Evolutionary conservation across 2,888 invertebrate species (phyloP).

Genomic region (Drosophila lutescens): DNA sequence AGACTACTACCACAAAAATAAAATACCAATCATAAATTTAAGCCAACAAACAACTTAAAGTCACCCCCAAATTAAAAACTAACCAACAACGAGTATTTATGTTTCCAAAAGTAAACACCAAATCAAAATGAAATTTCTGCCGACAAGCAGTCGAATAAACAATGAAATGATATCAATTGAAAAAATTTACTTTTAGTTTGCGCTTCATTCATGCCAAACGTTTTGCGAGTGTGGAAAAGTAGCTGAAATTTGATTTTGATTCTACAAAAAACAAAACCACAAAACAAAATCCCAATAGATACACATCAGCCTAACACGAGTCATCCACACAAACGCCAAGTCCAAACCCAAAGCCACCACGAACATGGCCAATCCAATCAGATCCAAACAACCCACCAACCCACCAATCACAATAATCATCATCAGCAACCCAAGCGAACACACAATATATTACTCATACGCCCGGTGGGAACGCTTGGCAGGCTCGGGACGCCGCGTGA

Average conservation of each 20-base stretch:
- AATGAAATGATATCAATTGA: slow-evolving; percentile 15
- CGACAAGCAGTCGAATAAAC: slow-evolving; percentile 11
- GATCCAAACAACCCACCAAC: slow-evolving; percentile 6
- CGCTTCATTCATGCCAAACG: slow-evolving; percentile 70
- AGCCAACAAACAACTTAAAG: slow-evolving; percentile 60
- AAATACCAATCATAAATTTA: slow-evolving; percentile 64
- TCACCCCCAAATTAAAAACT: slow-evolving; percentile 51
- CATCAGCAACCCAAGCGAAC: slow-evolving; percentile 26
- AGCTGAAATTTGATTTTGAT: slow-evolving; percentile 83
- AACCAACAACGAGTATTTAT: slow-evolving; percentile 58
- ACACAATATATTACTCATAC: slow-evolving; percentile 49
- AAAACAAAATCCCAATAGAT: slow-evolving; percentile 16
- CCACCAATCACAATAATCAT: slow-evolving; percentile 37
- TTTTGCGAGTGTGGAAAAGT: slow-evolving; percentile 49
- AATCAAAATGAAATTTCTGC: slow-evolving; percentile 83
- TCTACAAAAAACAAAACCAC: slow-evolving; percentile 49
- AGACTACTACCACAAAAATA: slow-evolving; percentile 53
- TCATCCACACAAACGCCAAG: slow-evolving; percentile 30
- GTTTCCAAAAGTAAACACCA: slow-evolving; percentile 79
- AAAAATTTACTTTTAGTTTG: slow-evolving; percentile 73
- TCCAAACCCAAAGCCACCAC: slow-evolving; percentile 42
- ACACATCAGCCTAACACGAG: slow-evolving; percentile 44
- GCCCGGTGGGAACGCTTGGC: slow-evolving; percentile 36
- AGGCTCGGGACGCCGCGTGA: slow-evolving; percentile 22
- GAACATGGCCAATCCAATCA: slow-evolving; percentile 56